These are phyloP conservation scores for Fringilla coelebs DNA, from an alignment of 2,797 vertebrate genomes.

Conservation along the genomic window DNA sequence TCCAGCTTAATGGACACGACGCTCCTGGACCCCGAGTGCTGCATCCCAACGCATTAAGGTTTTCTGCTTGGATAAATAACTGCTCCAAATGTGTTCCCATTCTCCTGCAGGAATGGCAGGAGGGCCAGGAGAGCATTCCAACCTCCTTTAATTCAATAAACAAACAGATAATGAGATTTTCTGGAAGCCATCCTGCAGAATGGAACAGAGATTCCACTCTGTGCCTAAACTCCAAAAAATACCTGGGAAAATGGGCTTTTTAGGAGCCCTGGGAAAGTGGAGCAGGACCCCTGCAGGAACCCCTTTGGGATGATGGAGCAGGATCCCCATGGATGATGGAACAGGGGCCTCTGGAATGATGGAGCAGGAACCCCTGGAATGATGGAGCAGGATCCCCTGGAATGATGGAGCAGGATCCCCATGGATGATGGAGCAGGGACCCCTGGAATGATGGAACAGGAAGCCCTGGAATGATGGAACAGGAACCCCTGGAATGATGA, in stretches of 20 bases:
- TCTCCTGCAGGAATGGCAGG: not conserved
- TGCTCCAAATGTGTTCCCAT: not conserved
- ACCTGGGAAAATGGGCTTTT: not conserved
- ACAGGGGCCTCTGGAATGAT: too few relatives aligned
- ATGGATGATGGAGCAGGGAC: too few relatives aligned
- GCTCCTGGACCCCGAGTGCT: not conserved
- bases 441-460: not conserved
- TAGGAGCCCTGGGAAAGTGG: not conserved
- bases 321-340: too few relatives aligned
- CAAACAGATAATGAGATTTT: not conserved
- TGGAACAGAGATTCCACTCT: not conserved
- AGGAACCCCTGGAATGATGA: too few relatives aligned
- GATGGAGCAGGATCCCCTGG: too few relatives aligned
- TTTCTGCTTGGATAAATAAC: slow-evolving; percentile 30
- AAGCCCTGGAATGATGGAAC: too few relatives aligned
- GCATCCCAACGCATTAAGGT: not conserved
- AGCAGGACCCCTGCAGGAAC: too few relatives aligned
- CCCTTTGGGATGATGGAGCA: too few relatives aligned
- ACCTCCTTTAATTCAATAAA: slow-evolving; percentile 24
- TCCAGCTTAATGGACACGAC: not conserved
- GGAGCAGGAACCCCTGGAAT: too few relatives aligned
- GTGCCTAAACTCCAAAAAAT: not conserved
- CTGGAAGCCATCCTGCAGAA: not conserved
- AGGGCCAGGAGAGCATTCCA: slow-evolving; percentile 10
- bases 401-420: too few relatives aligned